Percentiles rank a stretch among this genome's conserved stretches.
These are phyloP conservation scores for Strigamia maritima DNA, from an alignment of 2,888 invertebrate species.

Conservation along the genomic window DNA sequence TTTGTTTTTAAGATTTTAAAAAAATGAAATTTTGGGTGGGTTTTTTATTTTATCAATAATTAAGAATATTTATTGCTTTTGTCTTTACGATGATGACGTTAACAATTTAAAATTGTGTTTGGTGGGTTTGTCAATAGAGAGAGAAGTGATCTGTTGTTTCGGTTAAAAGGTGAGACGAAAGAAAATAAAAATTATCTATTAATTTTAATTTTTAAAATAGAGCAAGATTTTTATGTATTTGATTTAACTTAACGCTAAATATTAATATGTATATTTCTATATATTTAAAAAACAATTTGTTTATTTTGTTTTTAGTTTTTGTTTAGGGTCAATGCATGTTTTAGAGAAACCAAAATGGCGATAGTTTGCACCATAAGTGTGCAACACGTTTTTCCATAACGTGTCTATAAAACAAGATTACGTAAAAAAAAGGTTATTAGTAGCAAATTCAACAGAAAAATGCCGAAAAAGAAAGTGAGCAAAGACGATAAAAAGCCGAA, in stretches of 20 bases:
- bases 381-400: not conserved
- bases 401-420: not conserved
- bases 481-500: not conserved
- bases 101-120: not conserved
- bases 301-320: no score
- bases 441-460: constrained; percentile 38
- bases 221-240: no score
- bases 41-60: not conserved
- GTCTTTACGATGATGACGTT: not conserved
- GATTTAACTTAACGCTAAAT: no score
- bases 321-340: not conserved
- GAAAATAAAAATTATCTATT: no score
- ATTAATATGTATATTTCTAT: no score
- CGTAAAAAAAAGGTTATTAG: not conserved
- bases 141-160: not conserved
- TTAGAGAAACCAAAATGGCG: not conserved
- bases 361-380: no score
- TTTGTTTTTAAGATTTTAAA: not conserved
- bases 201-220: no score
- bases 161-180: not conserved
- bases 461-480: constrained; percentile 50
- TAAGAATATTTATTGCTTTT: not conserved
- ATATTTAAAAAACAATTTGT: no score
- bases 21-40: not conserved
- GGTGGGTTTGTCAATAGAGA: not conserved